These are phyloP conservation scores for Hirtodrosophila histrioides DNA, from an alignment of 2,888 invertebrate genomes.

Conservation along the genomic window DNA sequence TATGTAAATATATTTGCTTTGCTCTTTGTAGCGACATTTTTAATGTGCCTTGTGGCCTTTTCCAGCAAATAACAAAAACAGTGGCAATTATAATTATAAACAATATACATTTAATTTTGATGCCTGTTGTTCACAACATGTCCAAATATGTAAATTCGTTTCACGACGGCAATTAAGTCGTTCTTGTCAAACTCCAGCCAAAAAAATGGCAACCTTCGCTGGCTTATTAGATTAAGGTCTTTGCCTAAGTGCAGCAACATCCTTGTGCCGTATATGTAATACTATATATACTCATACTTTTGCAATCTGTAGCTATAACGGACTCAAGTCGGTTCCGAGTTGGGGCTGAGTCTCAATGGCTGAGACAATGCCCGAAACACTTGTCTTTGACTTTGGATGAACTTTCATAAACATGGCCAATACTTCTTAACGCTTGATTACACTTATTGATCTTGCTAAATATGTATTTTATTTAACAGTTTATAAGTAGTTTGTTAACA, in stretches of 20 bases:
- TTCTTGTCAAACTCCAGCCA: slow-evolving; percentile 56
- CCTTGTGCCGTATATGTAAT: slow-evolving; percentile 48
- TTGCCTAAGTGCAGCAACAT: slow-evolving; percentile 64
- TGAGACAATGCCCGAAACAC: slow-evolving; percentile 40
- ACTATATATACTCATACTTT: background rate
- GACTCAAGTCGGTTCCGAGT: slow-evolving; percentile 41
- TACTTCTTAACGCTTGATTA: slow-evolving; percentile 45
- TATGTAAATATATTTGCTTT: slow-evolving; percentile 10
- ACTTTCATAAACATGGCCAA: slow-evolving; percentile 40
- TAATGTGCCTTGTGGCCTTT: slow-evolving; percentile 73
- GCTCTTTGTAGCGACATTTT: slow-evolving; percentile 42
- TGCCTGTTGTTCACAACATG: slow-evolving; percentile 47
- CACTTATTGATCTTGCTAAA: slow-evolving; percentile 14
- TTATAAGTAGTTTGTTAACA: slow-evolving; percentile 14
- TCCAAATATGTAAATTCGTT: slow-evolving; percentile 53
- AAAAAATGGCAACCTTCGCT: slow-evolving; percentile 58
- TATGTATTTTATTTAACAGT: slow-evolving; percentile 10
- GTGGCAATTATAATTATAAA: slow-evolving; percentile 74
- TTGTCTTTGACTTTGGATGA: slow-evolving; percentile 51
- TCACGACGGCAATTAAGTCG: slow-evolving; percentile 59
- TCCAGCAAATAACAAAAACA: slow-evolving; percentile 36
- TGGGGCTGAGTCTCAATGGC: slow-evolving; percentile 20
- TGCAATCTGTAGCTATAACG: slow-evolving; percentile 27
- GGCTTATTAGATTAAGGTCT: slow-evolving; percentile 76
- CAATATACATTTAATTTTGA: slow-evolving; percentile 64